Conservation (phyloP, 2,113 vertebrate species). For the Myrmecophaga tridactyla region DNA sequence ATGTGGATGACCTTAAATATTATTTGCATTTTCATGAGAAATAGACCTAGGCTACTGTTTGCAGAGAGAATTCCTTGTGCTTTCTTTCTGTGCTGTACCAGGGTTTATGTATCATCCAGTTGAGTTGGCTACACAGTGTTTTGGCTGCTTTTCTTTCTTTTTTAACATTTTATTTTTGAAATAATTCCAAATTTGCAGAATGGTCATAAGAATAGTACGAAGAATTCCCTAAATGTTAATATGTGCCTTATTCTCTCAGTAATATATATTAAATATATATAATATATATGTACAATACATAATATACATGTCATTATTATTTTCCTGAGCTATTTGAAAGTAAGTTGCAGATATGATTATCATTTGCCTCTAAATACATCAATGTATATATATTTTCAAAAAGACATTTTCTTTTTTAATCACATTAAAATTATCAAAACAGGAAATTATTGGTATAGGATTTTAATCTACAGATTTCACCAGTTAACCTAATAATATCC, state of each 20-base stretch:
- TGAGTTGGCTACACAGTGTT: neutral
- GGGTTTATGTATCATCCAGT: neutral
- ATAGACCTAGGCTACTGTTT: constrained; percentile 26
- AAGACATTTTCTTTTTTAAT: neutral
- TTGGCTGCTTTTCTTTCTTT: neutral
- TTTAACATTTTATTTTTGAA: constrained; percentile 26
- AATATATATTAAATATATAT: neutral
- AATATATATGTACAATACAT: neutral
- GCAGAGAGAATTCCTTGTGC: constrained; percentile 6
- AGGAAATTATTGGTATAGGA: constrained; percentile 3
- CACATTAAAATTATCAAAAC: neutral
- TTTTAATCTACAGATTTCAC: constrained; percentile 33
- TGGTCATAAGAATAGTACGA: neutral
- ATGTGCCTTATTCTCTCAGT: neutral
- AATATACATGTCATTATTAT: neutral
- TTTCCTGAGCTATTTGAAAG: constrained; percentile 51
- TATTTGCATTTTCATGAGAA: constrained; percentile 25
- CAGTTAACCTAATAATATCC: constrained; percentile 22
- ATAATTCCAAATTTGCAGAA: constrained; percentile 33
- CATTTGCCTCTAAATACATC: constrained; percentile 28
- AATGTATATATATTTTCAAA: neutral
- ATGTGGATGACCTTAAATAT: constrained; percentile 14
- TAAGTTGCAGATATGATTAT: constrained; percentile 7
- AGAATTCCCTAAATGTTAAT: constrained; percentile 34
- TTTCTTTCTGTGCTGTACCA: neutral